Base-by-base conservation (phyloP, 2,113 vertebrate genomes). In the Chionomys nivalis region DNA sequence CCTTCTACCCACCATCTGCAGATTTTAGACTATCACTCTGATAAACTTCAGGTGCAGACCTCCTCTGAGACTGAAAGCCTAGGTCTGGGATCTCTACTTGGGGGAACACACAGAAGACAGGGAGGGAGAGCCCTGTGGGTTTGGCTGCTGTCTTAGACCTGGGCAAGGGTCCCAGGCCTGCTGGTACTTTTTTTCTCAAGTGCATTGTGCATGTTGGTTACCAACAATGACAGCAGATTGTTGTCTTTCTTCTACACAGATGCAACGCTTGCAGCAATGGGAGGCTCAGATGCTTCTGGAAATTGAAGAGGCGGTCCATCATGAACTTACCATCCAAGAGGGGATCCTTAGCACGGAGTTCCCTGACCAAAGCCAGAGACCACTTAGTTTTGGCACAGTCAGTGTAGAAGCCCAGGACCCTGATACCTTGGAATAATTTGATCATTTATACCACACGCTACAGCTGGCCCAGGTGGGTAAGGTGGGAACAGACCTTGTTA, bases 271-370 rank as follows among this genome's bases (percentile, higher is more conserved):
- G 61, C 66, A 52, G 44, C 89, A 90, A 44, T 98, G 98, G 97
- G 98, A 98, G 42, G 33, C 26, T 31, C 75, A 19, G 3, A 75
- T 77, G 83, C 97, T 98, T 6, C 89, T 23, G 82, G 83, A 79
- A 78, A 97, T 97, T 0, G 96, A 98, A 77, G 97, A 94, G 14
- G 97, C 98, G 1, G 90, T 87, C 0, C 77, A 86, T 21, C 96
- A 97, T 0, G 94, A 98, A 14, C 96, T 98, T 72, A 96, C 96
- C 31, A 14, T 98, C 7, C 6, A 97, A 85, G 82, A 93, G 0
- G 87, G 52, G 28, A 3, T 0, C 0, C 52, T 10, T 0, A 10
- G 72, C 7, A 16, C 21, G 2, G 31, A 11, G 39, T 33, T n/a
- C 7, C 31, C 66, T 0, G 19, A n/a, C 5, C 85, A 36, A 70